Conservation (phyloP, 2,113 vertebrate genomes). For the Dasyurus viverrinus region DNA sequence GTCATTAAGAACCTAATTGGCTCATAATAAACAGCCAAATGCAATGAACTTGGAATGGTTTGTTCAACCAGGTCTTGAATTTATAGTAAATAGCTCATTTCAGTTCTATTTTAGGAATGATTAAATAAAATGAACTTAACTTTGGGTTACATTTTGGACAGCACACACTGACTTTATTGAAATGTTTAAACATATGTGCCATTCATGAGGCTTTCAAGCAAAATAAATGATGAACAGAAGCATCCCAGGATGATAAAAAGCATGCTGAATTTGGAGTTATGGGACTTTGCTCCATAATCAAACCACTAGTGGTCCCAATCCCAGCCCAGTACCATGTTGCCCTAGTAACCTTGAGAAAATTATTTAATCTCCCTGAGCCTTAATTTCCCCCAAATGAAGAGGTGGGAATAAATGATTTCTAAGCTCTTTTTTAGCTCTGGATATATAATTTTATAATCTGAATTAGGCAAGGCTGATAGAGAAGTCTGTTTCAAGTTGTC, state of each 20-base stretch:
- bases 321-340: not conserved
- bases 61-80: conserved; percentile 62
- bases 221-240: conserved; percentile 61
- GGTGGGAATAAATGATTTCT: not conserved
- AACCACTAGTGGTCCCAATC: not conserved
- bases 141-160: conserved; percentile 55
- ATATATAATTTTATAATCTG: not conserved
- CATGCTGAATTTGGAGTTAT: not conserved
- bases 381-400: not conserved
- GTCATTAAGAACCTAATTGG: conserved; percentile 44
- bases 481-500: conserved; percentile 57
- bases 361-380: not conserved
- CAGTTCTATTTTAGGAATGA: conserved; percentile 63
- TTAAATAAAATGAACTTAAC: conserved; percentile 65
- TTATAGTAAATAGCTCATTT: conserved; percentile 53
- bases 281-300: not conserved
- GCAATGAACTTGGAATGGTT: conserved; percentile 54
- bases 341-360: not conserved
- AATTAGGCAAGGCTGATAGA: conserved; percentile 30
- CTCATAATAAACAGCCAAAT: conserved; percentile 64
- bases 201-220: conserved; percentile 37
- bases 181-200: conserved; percentile 42
- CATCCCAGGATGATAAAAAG: not conserved
- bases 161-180: conserved; percentile 14
- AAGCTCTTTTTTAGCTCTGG: not conserved